A percentile compares a stretch with the other conserved stretches of the same genome.
phyloP scores from a whole-genome alignment of 2,113 vertebrate genomes.

The Anguilla japonica region DNA sequence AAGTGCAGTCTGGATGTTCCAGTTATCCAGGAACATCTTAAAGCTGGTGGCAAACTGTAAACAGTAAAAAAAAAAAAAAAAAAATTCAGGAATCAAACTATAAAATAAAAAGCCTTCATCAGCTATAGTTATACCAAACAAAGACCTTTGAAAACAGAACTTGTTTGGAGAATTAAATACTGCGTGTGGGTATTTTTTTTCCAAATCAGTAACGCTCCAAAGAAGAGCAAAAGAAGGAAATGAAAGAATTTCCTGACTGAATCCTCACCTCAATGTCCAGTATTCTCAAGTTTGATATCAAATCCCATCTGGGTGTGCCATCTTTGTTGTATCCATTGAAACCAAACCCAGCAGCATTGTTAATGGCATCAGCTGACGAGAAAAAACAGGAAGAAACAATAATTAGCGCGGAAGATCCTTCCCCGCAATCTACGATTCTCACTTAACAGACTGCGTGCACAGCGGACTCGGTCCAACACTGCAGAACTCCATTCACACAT shows the following conservation, averaged over 20 bases:
- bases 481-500: background rate
- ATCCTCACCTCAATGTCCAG: constrained; percentile 86
- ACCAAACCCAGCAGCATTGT: constrained; percentile 97
- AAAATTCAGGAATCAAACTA: background rate
- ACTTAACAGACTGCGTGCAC: background rate
- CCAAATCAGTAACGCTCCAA: background rate
- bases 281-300: constrained; percentile 93
- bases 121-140: background rate
- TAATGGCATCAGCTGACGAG: constrained; percentile 90
- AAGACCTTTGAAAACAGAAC: too few relatives aligned
- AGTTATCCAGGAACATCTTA: constrained; percentile 98
- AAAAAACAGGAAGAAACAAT: constrained; percentile 23
- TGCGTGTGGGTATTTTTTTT: background rate
- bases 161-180: too few relatives aligned
- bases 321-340: constrained; percentile 92
- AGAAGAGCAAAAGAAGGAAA: background rate
- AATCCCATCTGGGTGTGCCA: constrained; percentile 85
- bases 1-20: constrained; percentile 97
- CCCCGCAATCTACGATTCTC: background rate
- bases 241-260: background rate
- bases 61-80: constrained; percentile 30
- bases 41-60: constrained; percentile 95
- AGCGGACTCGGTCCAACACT: background rate
- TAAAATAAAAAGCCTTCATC: background rate
- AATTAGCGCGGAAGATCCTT: background rate